Evolutionary conservation across 2,888 invertebrate species (phyloP).

Genomic region (Pilophorus perplexus): DNA sequence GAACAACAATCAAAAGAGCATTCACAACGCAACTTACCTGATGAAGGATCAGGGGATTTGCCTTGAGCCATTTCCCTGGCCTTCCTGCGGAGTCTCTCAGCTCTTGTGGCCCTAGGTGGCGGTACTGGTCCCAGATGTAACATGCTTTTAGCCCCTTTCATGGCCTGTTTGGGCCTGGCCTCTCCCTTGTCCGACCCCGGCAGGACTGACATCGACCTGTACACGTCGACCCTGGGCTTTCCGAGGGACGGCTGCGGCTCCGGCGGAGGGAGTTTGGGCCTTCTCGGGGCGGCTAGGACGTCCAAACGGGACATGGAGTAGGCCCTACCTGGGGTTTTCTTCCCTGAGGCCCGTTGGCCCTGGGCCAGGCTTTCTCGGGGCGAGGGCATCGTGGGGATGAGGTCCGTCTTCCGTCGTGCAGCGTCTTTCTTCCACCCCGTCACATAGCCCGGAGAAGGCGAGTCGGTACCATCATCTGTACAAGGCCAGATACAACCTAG

Average conservation of each 20-base stretch:
- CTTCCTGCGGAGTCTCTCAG: slow-evolving; percentile 53
- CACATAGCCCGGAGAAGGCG: slow-evolving; percentile 15
- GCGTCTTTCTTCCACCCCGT: slow-evolving; percentile 36
- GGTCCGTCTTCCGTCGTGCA: slow-evolving; percentile 69
- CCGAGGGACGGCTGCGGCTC: slow-evolving; percentile 53
- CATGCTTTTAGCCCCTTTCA: slow-evolving; percentile 56
- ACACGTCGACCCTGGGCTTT: slow-evolving; percentile 36
- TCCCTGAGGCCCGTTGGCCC: slow-evolving; percentile 45
- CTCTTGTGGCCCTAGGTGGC: slow-evolving; percentile 54
- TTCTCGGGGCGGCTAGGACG: slow-evolving; percentile 72
- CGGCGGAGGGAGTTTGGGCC: slow-evolving; percentile 54
- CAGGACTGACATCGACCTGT: slow-evolving; percentile 41
- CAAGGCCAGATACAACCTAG: background rate
- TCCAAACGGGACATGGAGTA: slow-evolving; percentile 92
- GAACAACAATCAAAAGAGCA: no score
- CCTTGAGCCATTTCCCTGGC: slow-evolving; percentile 50
- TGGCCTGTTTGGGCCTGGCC: slow-evolving; percentile 47
- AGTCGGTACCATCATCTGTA: slow-evolving; percentile 40
- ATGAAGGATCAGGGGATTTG: slow-evolving; percentile 51
- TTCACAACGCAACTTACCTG: no score
- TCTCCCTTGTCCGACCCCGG: slow-evolving; percentile 32
- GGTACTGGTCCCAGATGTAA: slow-evolving; percentile 53
- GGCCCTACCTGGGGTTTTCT: slow-evolving; percentile 72
- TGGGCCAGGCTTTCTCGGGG: slow-evolving; percentile 51
- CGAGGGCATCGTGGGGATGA: slow-evolving; percentile 83